Evolutionary conservation across 2,797 vertebrate species (phyloP), one percentile per base, ranked within the genome.

Genomic region (Parambassis ranga): DNA sequence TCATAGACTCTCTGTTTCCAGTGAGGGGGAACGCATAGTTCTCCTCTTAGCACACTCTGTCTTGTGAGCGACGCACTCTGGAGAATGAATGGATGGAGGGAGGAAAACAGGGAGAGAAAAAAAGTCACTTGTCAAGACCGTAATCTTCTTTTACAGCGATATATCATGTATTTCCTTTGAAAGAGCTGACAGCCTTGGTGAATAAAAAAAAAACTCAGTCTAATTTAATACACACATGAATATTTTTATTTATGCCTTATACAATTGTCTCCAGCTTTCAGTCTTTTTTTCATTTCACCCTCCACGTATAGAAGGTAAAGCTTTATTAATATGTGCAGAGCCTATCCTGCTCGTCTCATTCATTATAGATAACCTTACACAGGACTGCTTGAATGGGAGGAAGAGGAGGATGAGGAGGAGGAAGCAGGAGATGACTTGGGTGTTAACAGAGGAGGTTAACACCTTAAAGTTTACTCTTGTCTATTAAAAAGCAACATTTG

Each of bases 361-460:
- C 66, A 76, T 72, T 79, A 77, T 77, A 68, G 79, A 81, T 76
- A 76, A 76, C 75, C 66, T 80, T 46, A 68, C 57, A 49, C 44
- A 61, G 57, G 31, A 31, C 33, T 15, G 60, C 8, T 35, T 68
- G 42, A 71, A 65, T 33, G 49, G 48, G 33, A 58, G 59, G 58
- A 42, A 55, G 49, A 2, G 1, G 9, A 16, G 20, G 4, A 14
- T 49, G 36, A 20, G 19, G 30, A 49, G 16, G 41, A 26, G 15
- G 33, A 41, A 61, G 32, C 48, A 50, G 38, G 58, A 15, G 5
- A 44, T 8, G 61, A 60, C 44, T 22, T 38, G 38, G 30, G 46
- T 65, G 64, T 58, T 81, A 75, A 74, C 62, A 39, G 56, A 64
- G 47, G 46, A 50, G 46, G 47, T 65, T 42, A 42, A 26, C 5